Base-by-base conservation (phyloP, 2,797 vertebrate genomes). In the Otolemur crassicaudatus region DNA sequence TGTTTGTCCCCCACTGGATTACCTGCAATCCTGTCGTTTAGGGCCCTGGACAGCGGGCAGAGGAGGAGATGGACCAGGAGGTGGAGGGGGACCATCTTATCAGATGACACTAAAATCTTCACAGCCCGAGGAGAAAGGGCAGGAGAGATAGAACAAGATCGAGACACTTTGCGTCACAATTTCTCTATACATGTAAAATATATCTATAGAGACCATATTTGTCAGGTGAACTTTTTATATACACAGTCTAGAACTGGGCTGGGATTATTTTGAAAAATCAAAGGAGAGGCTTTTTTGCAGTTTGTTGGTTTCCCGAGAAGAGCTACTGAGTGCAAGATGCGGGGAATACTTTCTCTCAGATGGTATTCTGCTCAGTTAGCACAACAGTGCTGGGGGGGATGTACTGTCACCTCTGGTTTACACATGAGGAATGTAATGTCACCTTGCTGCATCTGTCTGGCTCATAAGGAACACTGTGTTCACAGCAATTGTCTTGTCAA, bases 181-280 rank as follows among this genome's bases (percentile, higher is more conserved):
- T 53, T 85, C 61, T 37, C 23, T 81, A 20, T 60, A n/a, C 14
- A 8, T 67, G 40, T 84, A 81, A 76, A 85, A 84, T 63, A 80
- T 5, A 37, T 19, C 14, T 82, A 27, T 46, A 40, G 14, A 73
- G 17, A 90, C 20, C 72, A 25, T n/a, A 43, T 13, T 90, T 92
- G 89, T 69, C 73, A 81, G 67, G 69, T 37, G 37, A 34, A 27
- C n/a, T 53, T 34, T 85, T 70, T 49, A 40, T 37, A 56, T 25
- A 46, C 49, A 73, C 63, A 9, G 27, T 91, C 43, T 65, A 92
- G 65, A 94, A 84, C 1, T 14, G 11, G 34, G 22, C n/a, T 94
- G 34, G 34, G 7, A 73, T 92, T 90, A 75, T 49, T 94, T 58
- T 86, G 63, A 73, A 85, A 94, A 94, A 80, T 46, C 65, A 87